Conservation (phyloP, 2,113 vertebrate genomes). For the Petrocephalus microphthalmus region DNA sequence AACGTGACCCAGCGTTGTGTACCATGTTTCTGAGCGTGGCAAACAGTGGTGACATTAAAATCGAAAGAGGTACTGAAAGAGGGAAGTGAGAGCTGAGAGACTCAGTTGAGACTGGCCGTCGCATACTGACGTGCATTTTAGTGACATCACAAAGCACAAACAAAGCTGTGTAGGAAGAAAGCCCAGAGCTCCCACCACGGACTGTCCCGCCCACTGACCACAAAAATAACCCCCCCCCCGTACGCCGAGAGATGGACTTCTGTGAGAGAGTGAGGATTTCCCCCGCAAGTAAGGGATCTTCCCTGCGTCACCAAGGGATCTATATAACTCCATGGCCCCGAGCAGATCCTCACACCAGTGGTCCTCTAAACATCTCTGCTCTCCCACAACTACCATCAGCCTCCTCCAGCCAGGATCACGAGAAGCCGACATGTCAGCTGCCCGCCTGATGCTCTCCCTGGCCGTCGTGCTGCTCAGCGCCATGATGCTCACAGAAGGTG, state of each 20-base stretch:
- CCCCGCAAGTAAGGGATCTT: not conserved
- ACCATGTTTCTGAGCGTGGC: not conserved
- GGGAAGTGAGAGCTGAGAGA: not conserved
- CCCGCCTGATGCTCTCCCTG: constrained; percentile 43
- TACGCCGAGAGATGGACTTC: not conserved
- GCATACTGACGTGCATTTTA: not conserved
- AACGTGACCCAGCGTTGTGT: not conserved
- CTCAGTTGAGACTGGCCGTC: not conserved
- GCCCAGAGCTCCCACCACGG: not conserved
- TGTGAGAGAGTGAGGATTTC: not conserved
- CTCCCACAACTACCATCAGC: not conserved
- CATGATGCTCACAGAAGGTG: constrained; percentile 53
- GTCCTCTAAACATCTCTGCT: not conserved
- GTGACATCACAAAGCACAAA: not conserved
- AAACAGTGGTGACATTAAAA: not conserved
- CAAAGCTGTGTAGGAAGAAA: not conserved
- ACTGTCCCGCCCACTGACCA: not conserved
- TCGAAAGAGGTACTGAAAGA: constrained; percentile 14
- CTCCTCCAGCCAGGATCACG: not conserved
- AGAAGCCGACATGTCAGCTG: constrained; percentile 45
- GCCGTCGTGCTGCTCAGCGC: constrained; percentile 44
- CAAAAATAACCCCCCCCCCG: not conserved
- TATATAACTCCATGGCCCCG: not conserved
- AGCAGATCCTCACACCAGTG: not conserved
- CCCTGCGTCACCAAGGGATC: not conserved